Base-by-base conservation (phyloP, 2,888 invertebrate species). In the Eristalis intricaria region DNA sequence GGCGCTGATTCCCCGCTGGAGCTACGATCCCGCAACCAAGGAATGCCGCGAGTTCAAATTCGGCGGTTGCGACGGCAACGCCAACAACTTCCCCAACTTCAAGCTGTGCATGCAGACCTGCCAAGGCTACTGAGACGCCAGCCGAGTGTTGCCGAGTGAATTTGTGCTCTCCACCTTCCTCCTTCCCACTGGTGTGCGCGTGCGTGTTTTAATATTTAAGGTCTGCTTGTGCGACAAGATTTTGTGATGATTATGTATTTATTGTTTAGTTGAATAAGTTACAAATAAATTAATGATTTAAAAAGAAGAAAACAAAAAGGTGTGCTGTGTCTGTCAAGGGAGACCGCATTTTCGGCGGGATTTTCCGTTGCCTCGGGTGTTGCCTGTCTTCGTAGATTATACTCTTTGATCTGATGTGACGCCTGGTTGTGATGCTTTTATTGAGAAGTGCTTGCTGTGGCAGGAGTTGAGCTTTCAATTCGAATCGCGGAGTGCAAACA, bases 1-100 rank as follows among this genome's bases (percentile, higher is more conserved):
- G 0, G 93, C 93, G 0, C 81, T 93, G 2, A 93, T 93, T 64
- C 92, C 93, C 0, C 91, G 93, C 71, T 93, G 92, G 92, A 92
- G 93, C 76, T 95, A 94, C 90, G 94, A 94, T 90, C 92, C 93
- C 1, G 90, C 90, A 68, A 91, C 91, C 58, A 93, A 93, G 81
- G 92, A 93, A 74, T 95, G 95, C 82, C 90, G 92, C 7, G 93
- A 94, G 89, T 95, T 95, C 90, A 94, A 93, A 88, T 95, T 94
- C 87, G 95, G 95, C 4, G 95, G 95, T 74, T 95, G 95, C 89
- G 94, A 93, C 90, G 94, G 94, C 84, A 94, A 94, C 89, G 93
- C 92, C 79, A 95, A 95, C 90, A 95, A 94, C 88, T 95, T 94
- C 90, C 89, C 92, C 77, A 93, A 93, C 81, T 92, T 93, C 88